A percentile compares a stretch with the other conserved stretches of the same genome.
Evolutionary conservation across 2,888 invertebrate genomes (phyloP).

Genomic region (Leucoptera coffeella): DNA sequence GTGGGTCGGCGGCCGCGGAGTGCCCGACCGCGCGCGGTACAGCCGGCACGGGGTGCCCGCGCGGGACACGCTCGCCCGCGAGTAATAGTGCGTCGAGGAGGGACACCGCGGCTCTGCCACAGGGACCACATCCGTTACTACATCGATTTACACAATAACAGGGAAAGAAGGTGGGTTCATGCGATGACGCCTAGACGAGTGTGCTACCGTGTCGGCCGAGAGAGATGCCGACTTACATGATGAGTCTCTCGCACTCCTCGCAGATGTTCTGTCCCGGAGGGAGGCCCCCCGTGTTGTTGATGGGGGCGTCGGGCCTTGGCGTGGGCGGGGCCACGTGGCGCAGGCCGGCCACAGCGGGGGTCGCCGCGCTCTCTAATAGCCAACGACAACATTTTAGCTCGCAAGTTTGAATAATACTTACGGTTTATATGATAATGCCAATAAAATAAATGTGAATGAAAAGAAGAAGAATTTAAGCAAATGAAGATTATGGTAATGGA

Average conservation of each 20-base stretch:
- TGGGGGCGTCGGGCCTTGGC: conserved; percentile 53
- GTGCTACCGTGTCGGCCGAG: conserved; percentile 61
- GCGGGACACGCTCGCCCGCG: conserved; percentile 72
- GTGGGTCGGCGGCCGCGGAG: conserved; percentile 13
- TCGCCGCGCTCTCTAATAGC: conserved; percentile 24
- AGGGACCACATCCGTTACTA: conserved; percentile 1
- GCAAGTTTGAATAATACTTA: too few relatives aligned
- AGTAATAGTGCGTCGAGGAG: conserved; percentile 72
- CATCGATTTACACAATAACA: too few relatives aligned
- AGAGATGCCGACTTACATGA: conserved; percentile 84
- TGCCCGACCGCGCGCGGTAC: conserved; percentile 31
- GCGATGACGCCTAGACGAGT: too few relatives aligned
- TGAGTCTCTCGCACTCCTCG: conserved; percentile 93
- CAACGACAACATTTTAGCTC: too few relatives aligned
- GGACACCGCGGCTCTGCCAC: too few relatives aligned
- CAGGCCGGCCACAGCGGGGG: conserved; percentile 49
- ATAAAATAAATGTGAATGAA: too few relatives aligned
- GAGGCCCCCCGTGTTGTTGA: conserved; percentile 65
- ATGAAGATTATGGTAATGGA: too few relatives aligned
- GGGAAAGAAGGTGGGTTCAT: too few relatives aligned
- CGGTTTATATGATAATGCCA: too few relatives aligned
- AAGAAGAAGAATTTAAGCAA: too few relatives aligned
- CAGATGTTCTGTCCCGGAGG: conserved; percentile 90
- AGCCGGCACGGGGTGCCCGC: conserved; percentile 59
- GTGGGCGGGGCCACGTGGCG: conserved; percentile 74